Evolutionary conservation across 2,113 vertebrate genomes (phyloP), one percentile per base, ranked within the genome.

Genomic region (Neoarius graeffei): DNA sequence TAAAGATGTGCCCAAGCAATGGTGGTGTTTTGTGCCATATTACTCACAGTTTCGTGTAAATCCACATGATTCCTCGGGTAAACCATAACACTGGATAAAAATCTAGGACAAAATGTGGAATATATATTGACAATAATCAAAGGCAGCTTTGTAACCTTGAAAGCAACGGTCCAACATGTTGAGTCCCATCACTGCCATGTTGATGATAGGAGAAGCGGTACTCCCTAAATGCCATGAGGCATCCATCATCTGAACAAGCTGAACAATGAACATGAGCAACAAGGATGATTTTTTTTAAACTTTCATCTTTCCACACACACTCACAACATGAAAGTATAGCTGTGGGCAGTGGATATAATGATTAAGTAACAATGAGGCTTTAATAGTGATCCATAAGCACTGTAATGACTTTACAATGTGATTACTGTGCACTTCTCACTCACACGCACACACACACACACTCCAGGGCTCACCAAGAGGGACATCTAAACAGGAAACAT

Each of bases 331-430:
- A 87, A 87, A 71, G 86, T 20, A 17, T 57, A 69, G 20, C 69
- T 66, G 42, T 42, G n/a, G 4, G 35, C 71, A 30, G 25, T 48
- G n/a, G 57, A 81, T 80, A 67, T 20, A 86, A n/a, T 48, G 17
- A 57, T 64, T 35, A 84, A 56, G 20, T 54, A 54, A 59, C 25
- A 23, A 85, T 5, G 35, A 60, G 57, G 57, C 84, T 60, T 62
- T 85, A 86, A 86, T 77, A 42, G 73, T 27, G 50, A 66, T 66
- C 73, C 48, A 66, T 86, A 66, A 83, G 25, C 35, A 7, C 17
- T 79, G 23, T 81, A 83, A 87, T 74, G 64, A 27, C 71, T 66
- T 77, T 52, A 76, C 81, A 84, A 81, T n/a, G 54, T 42, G 20
- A 87, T 81, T 73, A 87, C 15, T 59, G 48, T 50, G 17, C 48